A percentile compares a stretch with the other conserved stretches of the same genome.
Conservation (phyloP, 2,797 vertebrate genomes). For the Dendrocincla tyrannina region DNA sequence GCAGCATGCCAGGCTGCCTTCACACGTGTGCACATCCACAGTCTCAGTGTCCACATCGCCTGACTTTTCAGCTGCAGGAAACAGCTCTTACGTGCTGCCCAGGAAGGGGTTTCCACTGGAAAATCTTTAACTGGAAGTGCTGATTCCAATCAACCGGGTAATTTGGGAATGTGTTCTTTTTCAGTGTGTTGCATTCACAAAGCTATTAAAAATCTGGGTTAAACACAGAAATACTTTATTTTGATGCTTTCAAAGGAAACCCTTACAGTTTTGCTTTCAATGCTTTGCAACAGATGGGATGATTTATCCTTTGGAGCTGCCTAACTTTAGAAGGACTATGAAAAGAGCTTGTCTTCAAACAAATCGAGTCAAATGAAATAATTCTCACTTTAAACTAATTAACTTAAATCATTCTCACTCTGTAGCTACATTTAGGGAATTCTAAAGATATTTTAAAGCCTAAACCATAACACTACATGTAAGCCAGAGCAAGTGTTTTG, state of each 20-base stretch:
- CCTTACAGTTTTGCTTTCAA: not conserved
- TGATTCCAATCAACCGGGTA: not conserved
- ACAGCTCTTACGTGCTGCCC: accelerated
- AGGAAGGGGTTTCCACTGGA: not conserved
- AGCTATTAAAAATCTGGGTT: not conserved
- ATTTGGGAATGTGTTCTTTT: not conserved
- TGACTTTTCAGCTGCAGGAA: not conserved
- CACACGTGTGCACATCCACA: accelerated
- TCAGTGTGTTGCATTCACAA: not conserved
- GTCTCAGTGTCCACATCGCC: accelerated
- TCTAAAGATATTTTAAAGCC: not conserved
- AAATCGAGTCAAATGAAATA: not conserved
- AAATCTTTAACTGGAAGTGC: not conserved
- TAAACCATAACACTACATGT: not conserved
- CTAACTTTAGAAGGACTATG: not conserved
- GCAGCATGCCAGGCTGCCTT: not conserved
- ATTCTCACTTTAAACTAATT: not conserved
- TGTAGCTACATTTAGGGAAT: not conserved
- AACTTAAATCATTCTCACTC: not conserved
- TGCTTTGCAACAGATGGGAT: not conserved
- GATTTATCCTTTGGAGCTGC: not conserved
- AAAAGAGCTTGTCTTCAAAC: not conserved
- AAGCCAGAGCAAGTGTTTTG: not conserved
- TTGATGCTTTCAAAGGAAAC: not conserved
- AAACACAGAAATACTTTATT: not conserved